Conservation (phyloP, 2,113 vertebrate genomes). For the Mirza zaza region DNA sequence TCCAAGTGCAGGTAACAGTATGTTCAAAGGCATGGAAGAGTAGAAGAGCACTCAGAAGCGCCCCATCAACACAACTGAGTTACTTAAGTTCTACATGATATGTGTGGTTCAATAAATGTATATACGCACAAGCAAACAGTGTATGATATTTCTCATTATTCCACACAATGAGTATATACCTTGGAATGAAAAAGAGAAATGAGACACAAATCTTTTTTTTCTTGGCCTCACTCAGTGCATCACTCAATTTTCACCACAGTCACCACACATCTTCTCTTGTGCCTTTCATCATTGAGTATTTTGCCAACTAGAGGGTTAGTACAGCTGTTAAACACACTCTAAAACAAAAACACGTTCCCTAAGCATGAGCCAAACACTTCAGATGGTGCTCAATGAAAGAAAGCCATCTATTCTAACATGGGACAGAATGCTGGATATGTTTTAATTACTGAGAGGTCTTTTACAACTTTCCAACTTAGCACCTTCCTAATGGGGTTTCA, state of each 20-base stretch:
- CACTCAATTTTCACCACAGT: background rate
- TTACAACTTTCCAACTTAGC: background rate
- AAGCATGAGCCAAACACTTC: background rate
- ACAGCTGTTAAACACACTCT: background rate
- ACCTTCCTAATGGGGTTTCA: background rate
- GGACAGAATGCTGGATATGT: background rate
- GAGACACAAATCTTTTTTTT: background rate
- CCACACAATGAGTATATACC: background rate
- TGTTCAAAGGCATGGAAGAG: background rate
- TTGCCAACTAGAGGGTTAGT: background rate
- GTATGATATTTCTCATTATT: background rate
- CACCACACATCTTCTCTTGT: background rate
- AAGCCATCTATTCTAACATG: background rate
- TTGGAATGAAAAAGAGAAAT: background rate
- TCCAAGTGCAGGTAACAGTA: background rate
- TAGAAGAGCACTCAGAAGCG: background rate
- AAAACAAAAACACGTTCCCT: background rate
- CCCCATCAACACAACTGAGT: background rate
- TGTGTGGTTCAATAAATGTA: background rate
- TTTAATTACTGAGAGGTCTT: background rate
- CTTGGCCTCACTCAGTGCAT: background rate
- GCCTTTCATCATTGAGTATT: background rate
- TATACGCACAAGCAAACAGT: background rate
- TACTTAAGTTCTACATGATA: background rate
- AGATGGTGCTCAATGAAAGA: background rate